Conservation (phyloP, 2,888 invertebrate genomes). For the Adelognathus sp. region DNA sequence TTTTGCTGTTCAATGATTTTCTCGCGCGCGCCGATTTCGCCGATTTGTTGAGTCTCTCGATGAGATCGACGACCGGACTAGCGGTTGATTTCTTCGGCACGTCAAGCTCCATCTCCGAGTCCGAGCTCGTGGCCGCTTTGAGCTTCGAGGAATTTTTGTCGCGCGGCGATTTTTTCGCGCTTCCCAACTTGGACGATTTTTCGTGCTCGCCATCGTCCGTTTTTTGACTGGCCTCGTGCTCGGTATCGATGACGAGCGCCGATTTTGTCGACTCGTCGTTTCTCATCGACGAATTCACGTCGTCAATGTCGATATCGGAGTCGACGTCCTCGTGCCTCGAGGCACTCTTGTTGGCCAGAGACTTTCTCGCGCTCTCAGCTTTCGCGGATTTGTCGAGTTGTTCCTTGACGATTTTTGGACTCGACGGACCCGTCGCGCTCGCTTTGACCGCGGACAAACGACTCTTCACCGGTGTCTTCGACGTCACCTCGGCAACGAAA, state of each 20-base stretch:
- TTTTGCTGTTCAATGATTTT: conserved; percentile 6
- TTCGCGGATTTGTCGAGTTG: conserved; percentile 17
- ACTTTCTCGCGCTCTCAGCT: background rate
- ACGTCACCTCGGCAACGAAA: too few species aligned
- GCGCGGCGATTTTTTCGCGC: conserved; percentile 7
- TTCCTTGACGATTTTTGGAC: background rate
- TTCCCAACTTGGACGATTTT: background rate
- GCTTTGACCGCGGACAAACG: background rate
- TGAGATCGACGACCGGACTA: background rate
- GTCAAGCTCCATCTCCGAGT: background rate
- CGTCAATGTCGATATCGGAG: background rate
- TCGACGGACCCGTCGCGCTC: background rate
- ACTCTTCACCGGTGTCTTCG: background rate
- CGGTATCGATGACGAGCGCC: background rate
- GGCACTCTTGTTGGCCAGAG: background rate
- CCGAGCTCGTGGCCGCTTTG: background rate
- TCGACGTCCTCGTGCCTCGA: background rate
- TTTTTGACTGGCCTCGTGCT: too few species aligned
- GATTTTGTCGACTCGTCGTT: background rate
- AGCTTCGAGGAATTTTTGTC: conserved; percentile 8
- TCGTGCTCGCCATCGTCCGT: too few species aligned
- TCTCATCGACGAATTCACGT: background rate
- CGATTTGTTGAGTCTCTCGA: background rate
- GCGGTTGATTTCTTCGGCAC: background rate
- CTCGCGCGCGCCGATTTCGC: background rate